These are phyloP conservation scores for Latrodectus geometricus DNA, from an alignment of 1,140 invertebrate species.

Conservation along the genomic window DNA sequence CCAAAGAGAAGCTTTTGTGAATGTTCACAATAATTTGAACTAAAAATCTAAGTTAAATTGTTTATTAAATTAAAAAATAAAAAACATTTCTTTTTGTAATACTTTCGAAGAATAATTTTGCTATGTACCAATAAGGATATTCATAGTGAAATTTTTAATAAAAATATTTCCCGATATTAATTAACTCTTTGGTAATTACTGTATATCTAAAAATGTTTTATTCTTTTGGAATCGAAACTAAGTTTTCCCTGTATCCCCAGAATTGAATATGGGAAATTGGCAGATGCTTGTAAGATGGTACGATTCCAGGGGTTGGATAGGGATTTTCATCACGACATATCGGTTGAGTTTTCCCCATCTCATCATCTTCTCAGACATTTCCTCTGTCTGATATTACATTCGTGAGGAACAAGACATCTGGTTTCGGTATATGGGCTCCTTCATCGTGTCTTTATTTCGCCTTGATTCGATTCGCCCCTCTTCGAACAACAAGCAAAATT, in stretches of 20 bases:
- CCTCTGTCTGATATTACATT: slow-evolving; percentile 18
- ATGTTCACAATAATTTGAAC: too few species aligned
- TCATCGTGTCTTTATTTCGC: background rate
- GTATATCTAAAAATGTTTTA: too few species aligned
- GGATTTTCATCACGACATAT: background rate
- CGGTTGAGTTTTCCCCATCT: background rate
- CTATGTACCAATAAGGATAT: too few species aligned
- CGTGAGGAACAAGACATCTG: slow-evolving; percentile 46
- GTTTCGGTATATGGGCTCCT: slow-evolving; percentile 18
- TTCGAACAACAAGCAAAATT: background rate
- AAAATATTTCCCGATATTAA: too few species aligned
- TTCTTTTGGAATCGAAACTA: too few species aligned
- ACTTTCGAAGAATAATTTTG: too few species aligned
- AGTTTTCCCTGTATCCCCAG: background rate
- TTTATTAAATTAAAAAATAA: too few species aligned
- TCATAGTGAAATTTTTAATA: too few species aligned
- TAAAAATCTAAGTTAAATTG: too few species aligned
- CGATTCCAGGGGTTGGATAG: background rate
- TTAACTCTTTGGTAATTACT: too few species aligned
- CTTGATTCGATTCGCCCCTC: background rate
- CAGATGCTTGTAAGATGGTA: background rate
- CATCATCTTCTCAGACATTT: slow-evolving; percentile 43
- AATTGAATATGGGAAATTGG: background rate
- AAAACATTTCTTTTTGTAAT: too few species aligned
- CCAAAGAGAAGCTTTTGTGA: too few species aligned